A percentile compares a stretch with the other conserved stretches of the same genome.
phyloP scores from a whole-genome alignment of 1,140 invertebrate species.

The Prorops nasuta region DNA sequence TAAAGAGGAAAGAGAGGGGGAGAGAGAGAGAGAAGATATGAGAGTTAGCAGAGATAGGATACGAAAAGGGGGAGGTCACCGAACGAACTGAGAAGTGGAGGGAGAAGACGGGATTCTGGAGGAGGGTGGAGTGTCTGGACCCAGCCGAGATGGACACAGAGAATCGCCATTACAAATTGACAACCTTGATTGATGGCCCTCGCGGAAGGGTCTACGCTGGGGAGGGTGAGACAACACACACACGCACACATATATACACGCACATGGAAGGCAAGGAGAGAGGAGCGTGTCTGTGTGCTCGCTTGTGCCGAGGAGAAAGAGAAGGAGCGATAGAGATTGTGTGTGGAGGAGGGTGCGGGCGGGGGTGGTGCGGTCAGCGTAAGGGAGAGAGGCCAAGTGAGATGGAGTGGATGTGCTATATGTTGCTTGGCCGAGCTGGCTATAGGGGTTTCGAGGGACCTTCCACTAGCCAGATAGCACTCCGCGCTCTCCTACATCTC shows the following conservation, averaged over 20 bases:
- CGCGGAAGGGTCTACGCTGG: slow-evolving; percentile 38
- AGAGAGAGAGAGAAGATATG: slow-evolving; percentile 17
- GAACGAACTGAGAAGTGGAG: slow-evolving; percentile 11
- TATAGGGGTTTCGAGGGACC: slow-evolving; percentile 20
- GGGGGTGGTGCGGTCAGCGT: slow-evolving; percentile 30
- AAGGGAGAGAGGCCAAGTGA: slow-evolving; percentile 24
- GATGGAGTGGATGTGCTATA: slow-evolving; percentile 30
- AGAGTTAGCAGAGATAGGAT: slow-evolving; percentile 21
- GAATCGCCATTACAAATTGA: slow-evolving; percentile 62
- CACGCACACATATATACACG: slow-evolving; percentile 10
- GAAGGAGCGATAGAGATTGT: slow-evolving; percentile 21
- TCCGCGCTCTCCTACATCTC: neutral
- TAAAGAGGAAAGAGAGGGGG: neutral
- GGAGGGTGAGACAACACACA: no score
- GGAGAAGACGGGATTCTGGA: slow-evolving; percentile 2
- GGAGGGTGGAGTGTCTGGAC: slow-evolving; percentile 25
- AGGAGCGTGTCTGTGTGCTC: neutral
- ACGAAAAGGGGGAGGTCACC: slow-evolving; percentile 13
- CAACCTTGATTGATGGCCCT: slow-evolving; percentile 58
- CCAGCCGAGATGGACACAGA: slow-evolving; percentile 51
- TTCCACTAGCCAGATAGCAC: slow-evolving; percentile 21
- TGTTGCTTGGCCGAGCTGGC: slow-evolving; percentile 9
- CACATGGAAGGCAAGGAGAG: neutral
- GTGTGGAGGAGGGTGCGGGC: slow-evolving; percentile 21
- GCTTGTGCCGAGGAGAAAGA: slow-evolving; percentile 9